Evolutionary conservation across 2,113 vertebrate species (phyloP), one percentile per base, ranked within the genome.

Genomic region (Girardinichthys multiradiatus): DNA sequence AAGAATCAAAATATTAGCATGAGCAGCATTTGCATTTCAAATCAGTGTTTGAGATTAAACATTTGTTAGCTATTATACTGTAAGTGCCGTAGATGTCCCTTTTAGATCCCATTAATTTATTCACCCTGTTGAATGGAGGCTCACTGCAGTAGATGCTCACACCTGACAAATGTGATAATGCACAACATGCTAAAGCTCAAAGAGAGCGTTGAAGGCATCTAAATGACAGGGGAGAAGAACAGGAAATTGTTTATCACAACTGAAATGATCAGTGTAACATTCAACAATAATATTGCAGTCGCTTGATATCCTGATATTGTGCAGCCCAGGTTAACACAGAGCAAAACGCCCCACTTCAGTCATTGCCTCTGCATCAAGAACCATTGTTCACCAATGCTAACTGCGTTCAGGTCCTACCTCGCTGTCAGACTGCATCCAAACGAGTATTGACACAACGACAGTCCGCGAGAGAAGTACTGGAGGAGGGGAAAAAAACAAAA

Each of bases 371-470:
- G 78, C 85, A 81, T 86, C 83, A 82, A 58, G 35, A 81, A 85
- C 77, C 69, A 59, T 79, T 87, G 85, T 90, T 87, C 87, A 92
- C 89, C 90, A 93, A 91, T 91, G 91, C 91, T 90, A 89, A 92
- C 91, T 91, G 83, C 90, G 88, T 92, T 92, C 89, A 92, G 84
- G 84, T 92, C 86, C 85, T 86, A 85, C 89, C 84, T 85, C 89
- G 65, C 77, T 81, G 89, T 84, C 87, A 92, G 79, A 80, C 77
- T 74, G 79, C 86, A 76, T 79, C 88, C 89, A 86, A 92, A 92
- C 90, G 93, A 90, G 91, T 87, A 93, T 87, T 92, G 93, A 92
- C 91, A 94, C 86, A 89, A 87, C 76, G 81, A 87, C 82, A 90
- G 85, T 89, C 89, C 92, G 87, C 77, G 78, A 87, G 87, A 89